Evolutionary conservation across 2,797 vertebrate genomes (phyloP), one percentile per base, ranked within the genome.

Genomic region (Sebastes matsubarae): DNA sequence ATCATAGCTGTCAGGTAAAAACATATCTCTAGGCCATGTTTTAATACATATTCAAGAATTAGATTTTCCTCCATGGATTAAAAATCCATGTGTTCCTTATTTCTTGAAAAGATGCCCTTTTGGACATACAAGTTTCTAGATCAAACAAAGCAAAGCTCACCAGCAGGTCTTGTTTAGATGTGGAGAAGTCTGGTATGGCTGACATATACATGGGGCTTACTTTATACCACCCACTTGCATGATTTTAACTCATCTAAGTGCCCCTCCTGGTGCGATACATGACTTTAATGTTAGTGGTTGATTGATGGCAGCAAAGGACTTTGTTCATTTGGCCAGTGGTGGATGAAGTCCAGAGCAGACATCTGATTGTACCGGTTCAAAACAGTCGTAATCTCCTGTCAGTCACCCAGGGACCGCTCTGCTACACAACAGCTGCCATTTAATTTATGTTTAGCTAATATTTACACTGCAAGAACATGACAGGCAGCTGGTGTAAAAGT

Each of bases 81-180:
- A 69, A 65, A 60, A 29, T 29, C 13, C 11, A 66, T 24, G 5
- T 27, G 14, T 20, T 38, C 14, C 57, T 10, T 82, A 16, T 60
- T 68, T 65, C 32, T 12, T 52, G 5, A 64, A 72, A 82, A 60
- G 7, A 0, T 64, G 8, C 10, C 5, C 11, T 54, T 64, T 24
- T 42, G 11, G 29, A 77, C n/a, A 16, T 42, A 36, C 3, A 50
- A 0, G 72, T 46, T 66, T 75, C 34, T 46, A 46, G 42, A 46
- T 46, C 0, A 46, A 79, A 77, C 14, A 70, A 46, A 60, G 32
- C 70, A 52, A 68, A 77, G 29, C 63, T 80, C 72, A 14, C 14
- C 20, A 38, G 54, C 54, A 57, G 63, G 50, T 58, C 64, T 66
- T 87, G 81, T 79, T 75, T 70, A 59, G 42, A 76, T 72, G 18